A percentile compares a stretch with the other conserved stretches of the same genome.
Evolutionary conservation across 2,113 vertebrate genomes (phyloP).

Genomic region (Triplophysa dalaica): DNA sequence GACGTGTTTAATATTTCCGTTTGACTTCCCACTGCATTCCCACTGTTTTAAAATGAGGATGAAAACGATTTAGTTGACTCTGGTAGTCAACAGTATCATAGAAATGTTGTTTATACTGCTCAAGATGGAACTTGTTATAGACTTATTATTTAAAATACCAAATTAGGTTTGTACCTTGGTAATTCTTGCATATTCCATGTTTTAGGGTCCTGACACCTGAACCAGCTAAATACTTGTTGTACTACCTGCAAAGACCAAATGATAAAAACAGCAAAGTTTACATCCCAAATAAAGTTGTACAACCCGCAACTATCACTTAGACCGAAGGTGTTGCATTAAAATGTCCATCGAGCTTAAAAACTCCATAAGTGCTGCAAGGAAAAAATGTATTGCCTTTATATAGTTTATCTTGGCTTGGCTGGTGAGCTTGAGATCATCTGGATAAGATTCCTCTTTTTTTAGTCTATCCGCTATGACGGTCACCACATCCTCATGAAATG

Average conservation of each 20-base stretch:
- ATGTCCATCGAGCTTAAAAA: neutral
- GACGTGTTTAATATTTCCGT: no score
- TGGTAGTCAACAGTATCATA: no score
- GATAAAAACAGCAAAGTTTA: no score
- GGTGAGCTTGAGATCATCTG: conserved; percentile 60
- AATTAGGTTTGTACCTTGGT: conserved; percentile 71
- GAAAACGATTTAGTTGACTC: no score
- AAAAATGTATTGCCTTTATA: conserved; percentile 62
- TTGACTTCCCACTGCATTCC: no score
- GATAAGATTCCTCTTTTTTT: conserved; percentile 64
- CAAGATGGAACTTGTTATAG: no score
- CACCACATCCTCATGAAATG: conserved; percentile 70
- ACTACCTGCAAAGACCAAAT: conserved; percentile 71
- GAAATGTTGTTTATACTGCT: no score
- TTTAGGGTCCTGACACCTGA: conserved; percentile 76
- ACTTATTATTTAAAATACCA: neutral
- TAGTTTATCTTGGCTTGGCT: conserved; percentile 65
- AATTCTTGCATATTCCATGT: conserved; percentile 76
- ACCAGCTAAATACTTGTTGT: conserved; percentile 82
- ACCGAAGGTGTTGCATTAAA: neutral
- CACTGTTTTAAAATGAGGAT: no score
- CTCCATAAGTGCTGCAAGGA: neutral
- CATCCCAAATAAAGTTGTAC: no score
- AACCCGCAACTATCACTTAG: neutral
- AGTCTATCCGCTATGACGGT: conserved; percentile 65